Percentiles rank a stretch among this genome's conserved stretches.
Evolutionary conservation across 2,888 invertebrate genomes (phyloP).

Genomic region (Allacma fusca): DNA sequence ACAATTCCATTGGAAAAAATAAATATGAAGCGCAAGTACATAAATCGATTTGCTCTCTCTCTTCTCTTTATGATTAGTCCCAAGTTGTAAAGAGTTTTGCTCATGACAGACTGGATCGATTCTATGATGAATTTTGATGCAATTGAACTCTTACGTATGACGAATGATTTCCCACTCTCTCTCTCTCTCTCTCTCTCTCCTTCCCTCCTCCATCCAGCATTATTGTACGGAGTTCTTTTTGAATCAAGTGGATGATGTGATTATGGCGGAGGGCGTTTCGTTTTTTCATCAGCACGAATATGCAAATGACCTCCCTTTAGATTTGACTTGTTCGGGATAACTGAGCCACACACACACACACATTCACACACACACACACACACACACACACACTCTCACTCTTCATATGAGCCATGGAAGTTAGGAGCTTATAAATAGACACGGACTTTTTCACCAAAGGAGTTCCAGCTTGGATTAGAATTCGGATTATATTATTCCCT

Average conservation of each 20-base stretch:
- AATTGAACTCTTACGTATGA: constrained; percentile 48
- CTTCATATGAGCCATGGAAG: no score
- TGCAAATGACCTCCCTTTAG: constrained; percentile 57
- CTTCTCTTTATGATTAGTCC: background rate
- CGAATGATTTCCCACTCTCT: constrained; percentile 47
- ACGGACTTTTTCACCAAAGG: background rate
- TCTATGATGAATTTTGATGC: constrained; percentile 36
- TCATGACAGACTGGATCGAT: constrained; percentile 27
- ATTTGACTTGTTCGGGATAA: background rate
- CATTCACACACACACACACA: background rate
- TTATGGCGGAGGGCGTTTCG: constrained; percentile 60
- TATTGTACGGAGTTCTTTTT: constrained; percentile 11
- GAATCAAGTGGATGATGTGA: constrained; percentile 60
- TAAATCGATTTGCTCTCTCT: background rate
- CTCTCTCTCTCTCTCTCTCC: background rate
- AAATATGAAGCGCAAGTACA: background rate
- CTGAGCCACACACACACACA: constrained; percentile 13
- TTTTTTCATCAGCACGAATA: constrained; percentile 59
- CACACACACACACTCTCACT: no score
- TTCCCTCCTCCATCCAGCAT: background rate
- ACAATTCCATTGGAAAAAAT: background rate
- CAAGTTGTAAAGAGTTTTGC: constrained; percentile 3
- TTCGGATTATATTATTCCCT: constrained; percentile 37
- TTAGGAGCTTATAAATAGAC: constrained; percentile 9
- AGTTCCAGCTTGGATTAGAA: constrained; percentile 20